These are phyloP conservation scores for Microtus oregoni DNA, from an alignment of 2,113 vertebrate genomes.

Conservation along the genomic window DNA sequence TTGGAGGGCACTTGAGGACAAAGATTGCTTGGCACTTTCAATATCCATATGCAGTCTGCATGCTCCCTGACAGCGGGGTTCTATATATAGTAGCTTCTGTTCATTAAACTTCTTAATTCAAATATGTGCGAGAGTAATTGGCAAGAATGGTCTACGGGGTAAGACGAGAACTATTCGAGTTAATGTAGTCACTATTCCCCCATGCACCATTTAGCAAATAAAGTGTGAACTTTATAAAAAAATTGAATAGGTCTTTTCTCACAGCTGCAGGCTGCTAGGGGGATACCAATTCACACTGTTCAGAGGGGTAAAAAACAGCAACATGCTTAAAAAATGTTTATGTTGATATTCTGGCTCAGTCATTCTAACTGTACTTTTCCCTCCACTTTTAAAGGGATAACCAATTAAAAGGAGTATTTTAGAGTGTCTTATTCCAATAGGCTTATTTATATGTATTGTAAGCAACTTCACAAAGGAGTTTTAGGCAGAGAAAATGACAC, in stretches of 20 bases:
- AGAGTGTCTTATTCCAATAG: not conserved
- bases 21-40: constrained; percentile 18
- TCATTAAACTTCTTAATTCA: constrained; percentile 71
- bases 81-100: constrained; percentile 65
- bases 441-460: not conserved
- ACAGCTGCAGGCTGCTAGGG: constrained; percentile 22
- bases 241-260: not conserved
- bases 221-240: constrained; percentile 64
- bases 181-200: constrained; percentile 44
- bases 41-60: not conserved
- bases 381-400: constrained; percentile 28
- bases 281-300: not conserved
- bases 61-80: not conserved
- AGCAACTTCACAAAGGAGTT: not conserved
- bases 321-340: not conserved
- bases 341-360: not conserved
- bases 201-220: constrained; percentile 58
- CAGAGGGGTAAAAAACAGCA: not conserved
- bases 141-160: constrained; percentile 47
- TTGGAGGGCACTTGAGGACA: not conserved
- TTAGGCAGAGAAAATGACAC: not conserved
- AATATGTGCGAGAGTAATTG: constrained; percentile 56
- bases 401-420: not conserved
- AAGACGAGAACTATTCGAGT: constrained; percentile 35
- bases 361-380: not conserved